Conservation (phyloP, 2,797 vertebrate species). For the Tarsius wallacei region DNA sequence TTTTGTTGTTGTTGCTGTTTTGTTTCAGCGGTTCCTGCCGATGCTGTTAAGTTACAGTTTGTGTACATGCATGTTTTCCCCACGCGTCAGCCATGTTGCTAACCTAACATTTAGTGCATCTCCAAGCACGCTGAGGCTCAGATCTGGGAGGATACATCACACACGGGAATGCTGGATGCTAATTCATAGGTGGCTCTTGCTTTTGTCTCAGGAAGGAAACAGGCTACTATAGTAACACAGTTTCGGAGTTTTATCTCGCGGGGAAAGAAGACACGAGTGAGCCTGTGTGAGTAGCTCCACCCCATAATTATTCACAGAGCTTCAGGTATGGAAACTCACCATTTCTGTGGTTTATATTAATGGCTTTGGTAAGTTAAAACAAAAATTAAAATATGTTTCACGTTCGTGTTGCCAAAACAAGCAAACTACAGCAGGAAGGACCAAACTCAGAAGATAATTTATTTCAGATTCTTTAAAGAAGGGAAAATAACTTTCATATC, state of each 20-base stretch:
- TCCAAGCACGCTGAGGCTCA: neutral
- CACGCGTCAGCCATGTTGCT: neutral
- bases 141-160: neutral
- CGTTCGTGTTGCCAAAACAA: constrained; percentile 62
- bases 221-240: constrained; percentile 61
- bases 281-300: constrained; percentile 6
- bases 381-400: constrained; percentile 52
- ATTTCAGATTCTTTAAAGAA: constrained; percentile 66
- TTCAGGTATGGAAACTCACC: constrained; percentile 68
- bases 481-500: constrained; percentile 20
- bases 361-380: constrained; percentile 34
- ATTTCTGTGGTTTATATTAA: constrained; percentile 66
- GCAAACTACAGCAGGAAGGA: constrained; percentile 45
- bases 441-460: constrained; percentile 57
- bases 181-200: constrained; percentile 67
- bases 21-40: neutral
- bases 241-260: constrained; percentile 57
- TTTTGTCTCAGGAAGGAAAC: constrained; percentile 74
- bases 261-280: constrained; percentile 70
- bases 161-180: neutral
- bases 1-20: neutral
- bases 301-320: constrained; percentile 70
- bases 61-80: neutral
- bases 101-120: neutral
- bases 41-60: constrained; percentile 52